Percentiles rank a stretch among this genome's conserved stretches.
These are phyloP conservation scores for Aythya baeri DNA, from an alignment of 2,113 vertebrate genomes.

Conservation along the genomic window DNA sequence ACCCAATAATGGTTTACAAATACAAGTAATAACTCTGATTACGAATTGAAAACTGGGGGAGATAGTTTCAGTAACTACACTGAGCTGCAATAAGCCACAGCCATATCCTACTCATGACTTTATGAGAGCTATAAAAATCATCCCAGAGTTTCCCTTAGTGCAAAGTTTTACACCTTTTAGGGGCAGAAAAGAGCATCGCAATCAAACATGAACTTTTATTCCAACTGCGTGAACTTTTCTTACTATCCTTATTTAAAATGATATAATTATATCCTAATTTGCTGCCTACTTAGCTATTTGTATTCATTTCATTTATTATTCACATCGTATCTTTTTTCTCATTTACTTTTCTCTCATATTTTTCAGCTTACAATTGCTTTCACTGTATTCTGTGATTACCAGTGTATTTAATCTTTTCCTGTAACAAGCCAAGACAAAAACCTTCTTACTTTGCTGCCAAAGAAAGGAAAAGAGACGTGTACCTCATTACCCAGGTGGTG, in stretches of 20 bases:
- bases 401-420: not conserved
- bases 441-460: not conserved
- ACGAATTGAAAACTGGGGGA: accelerated
- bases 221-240: not conserved
- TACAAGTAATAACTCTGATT: not conserved
- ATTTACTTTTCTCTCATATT: not conserved
- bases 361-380: not conserved
- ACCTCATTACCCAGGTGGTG: not conserved
- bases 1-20: not conserved
- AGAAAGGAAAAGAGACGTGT: not conserved
- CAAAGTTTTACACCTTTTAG: not conserved
- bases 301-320: constrained; percentile 12
- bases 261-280: not conserved
- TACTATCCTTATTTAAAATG: not conserved
- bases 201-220: not conserved
- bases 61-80: not conserved
- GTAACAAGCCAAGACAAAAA: not conserved
- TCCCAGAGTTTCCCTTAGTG: not conserved
- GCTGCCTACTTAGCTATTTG: constrained; percentile 7
- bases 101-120: not conserved
- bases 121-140: not conserved
- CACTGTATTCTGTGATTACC: not conserved
- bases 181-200: not conserved
- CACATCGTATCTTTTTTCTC: not conserved
- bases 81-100: not conserved